phyloP scores from a whole-genome alignment of 2,113 vertebrate species.

The Alosa alosa region DNA sequence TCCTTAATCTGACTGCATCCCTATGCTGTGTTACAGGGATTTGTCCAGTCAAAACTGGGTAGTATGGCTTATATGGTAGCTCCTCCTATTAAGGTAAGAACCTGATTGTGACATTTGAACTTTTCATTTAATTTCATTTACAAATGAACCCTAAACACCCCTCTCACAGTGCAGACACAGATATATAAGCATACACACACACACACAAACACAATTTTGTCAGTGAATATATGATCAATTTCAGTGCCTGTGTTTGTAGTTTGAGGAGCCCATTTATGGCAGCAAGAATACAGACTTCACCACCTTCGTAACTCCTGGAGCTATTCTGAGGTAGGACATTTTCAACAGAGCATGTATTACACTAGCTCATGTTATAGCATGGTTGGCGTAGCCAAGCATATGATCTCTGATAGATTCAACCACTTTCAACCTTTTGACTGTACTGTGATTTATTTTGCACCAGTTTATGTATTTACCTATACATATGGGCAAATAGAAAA shows the following conservation, averaged over 20 bases:
- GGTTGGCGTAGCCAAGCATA: not conserved
- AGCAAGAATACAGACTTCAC: conserved; percentile 71
- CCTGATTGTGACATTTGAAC: not conserved
- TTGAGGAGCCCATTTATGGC: conserved; percentile 75
- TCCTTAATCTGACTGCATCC: not conserved
- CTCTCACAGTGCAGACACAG: not conserved
- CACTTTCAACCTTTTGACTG: not conserved
- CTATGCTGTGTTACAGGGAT: conserved; percentile 52
- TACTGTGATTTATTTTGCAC: not conserved
- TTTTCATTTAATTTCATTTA: not conserved
- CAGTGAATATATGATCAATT: not conserved
- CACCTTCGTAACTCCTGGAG: conserved; percentile 74
- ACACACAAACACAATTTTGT: not conserved
- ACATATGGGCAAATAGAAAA: not conserved
- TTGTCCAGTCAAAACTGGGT: conserved; percentile 64
- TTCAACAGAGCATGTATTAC: not conserved
- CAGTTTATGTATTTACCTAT: not conserved
- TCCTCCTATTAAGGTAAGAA: conserved; percentile 68
- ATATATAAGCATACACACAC: not conserved
- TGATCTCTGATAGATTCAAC: not conserved
- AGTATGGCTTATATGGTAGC: conserved; percentile 61
- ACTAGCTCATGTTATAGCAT: not conserved
- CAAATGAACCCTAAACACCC: not conserved
- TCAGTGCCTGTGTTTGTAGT: conserved; percentile 49
- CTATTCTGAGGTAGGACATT: conserved; percentile 69